phyloP scores from a whole-genome alignment of 2,888 invertebrate species.

The Phorcus lineatus region DNA sequence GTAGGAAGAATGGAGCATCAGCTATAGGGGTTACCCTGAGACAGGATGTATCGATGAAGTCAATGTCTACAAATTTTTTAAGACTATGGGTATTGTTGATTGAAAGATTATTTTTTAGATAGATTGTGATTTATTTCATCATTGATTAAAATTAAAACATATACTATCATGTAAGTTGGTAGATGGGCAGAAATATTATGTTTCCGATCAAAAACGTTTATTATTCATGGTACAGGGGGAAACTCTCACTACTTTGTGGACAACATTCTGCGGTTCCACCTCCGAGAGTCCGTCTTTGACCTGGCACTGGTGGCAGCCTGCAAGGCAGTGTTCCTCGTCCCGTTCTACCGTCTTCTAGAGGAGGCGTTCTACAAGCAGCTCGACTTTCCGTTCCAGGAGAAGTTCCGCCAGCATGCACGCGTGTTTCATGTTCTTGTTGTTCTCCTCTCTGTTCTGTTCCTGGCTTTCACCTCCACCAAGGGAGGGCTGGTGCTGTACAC shows the following conservation, averaged over 20 bases:
- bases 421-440: slow-evolving; percentile 45
- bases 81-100: no score
- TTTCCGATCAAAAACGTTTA: no score
- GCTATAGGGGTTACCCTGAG: no score
- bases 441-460: slow-evolving; percentile 39
- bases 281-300: slow-evolving; percentile 70
- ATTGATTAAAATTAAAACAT: no score
- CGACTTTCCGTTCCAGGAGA: slow-evolving; percentile 49
- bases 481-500: slow-evolving; percentile 63
- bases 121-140: no score
- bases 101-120: no score
- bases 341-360: slow-evolving; percentile 57
- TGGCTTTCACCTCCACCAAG: slow-evolving; percentile 48
- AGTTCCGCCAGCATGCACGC: slow-evolving; percentile 33
- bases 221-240: slow-evolving; percentile 61
- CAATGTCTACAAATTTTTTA: no score
- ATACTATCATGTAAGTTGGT: no score
- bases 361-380: slow-evolving; percentile 48
- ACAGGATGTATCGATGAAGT: no score
- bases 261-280: slow-evolving; percentile 65
- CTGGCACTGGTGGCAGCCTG: slow-evolving; percentile 61
- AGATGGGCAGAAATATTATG: no score
- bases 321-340: slow-evolving; percentile 60
- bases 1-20: no score
- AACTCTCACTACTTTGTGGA: slow-evolving; percentile 67